A percentile compares a stretch with the other conserved stretches of the same genome.
These are phyloP conservation scores for Drosophila fuyamai DNA, from an alignment of 1,140 invertebrate genomes.

Conservation along the genomic window DNA sequence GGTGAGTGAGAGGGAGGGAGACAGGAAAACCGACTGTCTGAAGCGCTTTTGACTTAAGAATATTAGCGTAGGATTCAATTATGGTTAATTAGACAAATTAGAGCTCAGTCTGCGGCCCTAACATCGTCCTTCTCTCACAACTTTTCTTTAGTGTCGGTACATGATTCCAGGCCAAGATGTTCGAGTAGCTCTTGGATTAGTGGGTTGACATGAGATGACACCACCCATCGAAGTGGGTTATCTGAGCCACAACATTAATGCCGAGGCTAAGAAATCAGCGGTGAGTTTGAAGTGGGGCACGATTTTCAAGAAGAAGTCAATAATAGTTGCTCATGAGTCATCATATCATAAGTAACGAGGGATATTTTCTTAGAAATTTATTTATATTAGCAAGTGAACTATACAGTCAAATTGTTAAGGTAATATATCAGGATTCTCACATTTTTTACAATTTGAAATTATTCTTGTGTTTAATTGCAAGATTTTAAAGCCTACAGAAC, in stretches of 20 bases:
- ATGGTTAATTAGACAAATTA: conserved; percentile 68
- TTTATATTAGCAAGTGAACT: too few relatives aligned
- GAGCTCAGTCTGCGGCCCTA: conserved; percentile 3
- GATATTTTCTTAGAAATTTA: too few relatives aligned
- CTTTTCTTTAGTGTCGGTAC: neutral
- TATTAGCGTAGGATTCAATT: conserved; percentile 75
- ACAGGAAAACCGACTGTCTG: conserved; percentile 13
- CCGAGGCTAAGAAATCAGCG: conserved; percentile 6
- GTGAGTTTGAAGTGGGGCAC: neutral
- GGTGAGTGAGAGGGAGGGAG: neutral
- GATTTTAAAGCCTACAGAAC: too few relatives aligned
- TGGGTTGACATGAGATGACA: conserved; percentile 11
- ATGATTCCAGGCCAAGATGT: neutral
- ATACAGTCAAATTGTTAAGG: too few relatives aligned
- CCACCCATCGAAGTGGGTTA: neutral
- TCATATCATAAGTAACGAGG: too few relatives aligned
- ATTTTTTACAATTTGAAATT: too few relatives aligned
- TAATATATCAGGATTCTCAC: too few relatives aligned
- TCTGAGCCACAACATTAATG: conserved; percentile 15
- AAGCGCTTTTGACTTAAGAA: conserved; percentile 50
- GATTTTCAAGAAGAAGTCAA: neutral
- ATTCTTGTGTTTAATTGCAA: too few relatives aligned
- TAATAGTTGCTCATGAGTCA: too few relatives aligned
- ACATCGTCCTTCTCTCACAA: neutral
- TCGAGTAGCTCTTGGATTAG: conserved; percentile 3